These are phyloP conservation scores for Ceratoteleas bidentatus DNA, from an alignment of 1,140 invertebrate genomes.

Conservation along the genomic window DNA sequence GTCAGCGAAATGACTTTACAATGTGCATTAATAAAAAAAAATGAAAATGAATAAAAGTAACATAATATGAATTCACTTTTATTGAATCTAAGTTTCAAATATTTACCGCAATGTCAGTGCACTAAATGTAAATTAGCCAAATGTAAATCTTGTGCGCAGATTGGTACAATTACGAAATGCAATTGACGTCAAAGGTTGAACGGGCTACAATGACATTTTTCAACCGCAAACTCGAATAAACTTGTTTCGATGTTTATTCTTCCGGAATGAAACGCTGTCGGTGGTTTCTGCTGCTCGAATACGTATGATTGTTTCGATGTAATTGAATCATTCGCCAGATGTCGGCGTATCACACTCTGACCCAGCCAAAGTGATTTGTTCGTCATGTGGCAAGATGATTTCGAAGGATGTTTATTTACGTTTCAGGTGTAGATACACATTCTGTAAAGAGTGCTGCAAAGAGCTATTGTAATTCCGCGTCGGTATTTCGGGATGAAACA, in stretches of 20 bases:
- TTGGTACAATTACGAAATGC: too few relatives aligned
- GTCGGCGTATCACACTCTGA: slow-evolving; percentile 13
- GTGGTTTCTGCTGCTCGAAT: slow-evolving; percentile 5
- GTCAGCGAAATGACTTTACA: too few relatives aligned
- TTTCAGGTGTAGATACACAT: slow-evolving; percentile 5
- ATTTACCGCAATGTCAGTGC: too few relatives aligned
- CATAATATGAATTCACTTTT: too few relatives aligned
- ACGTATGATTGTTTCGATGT: slow-evolving; percentile 17
- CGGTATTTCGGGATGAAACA: too few relatives aligned
- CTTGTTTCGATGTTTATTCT: slow-evolving; percentile 21
- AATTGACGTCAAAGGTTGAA: slow-evolving; percentile 1
- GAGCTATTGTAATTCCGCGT: not conserved
- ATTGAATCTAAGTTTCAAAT: too few relatives aligned
- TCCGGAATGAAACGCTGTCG: slow-evolving; percentile 15
- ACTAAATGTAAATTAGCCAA: too few relatives aligned
- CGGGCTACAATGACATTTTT: slow-evolving; percentile 11
- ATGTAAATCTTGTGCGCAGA: too few relatives aligned
- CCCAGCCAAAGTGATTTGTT: slow-evolving; percentile 10
- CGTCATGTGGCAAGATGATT: slow-evolving; percentile 5
- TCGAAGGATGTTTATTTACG: slow-evolving; percentile 13
- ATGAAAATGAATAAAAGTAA: too few relatives aligned
- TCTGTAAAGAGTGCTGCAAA: too few relatives aligned
- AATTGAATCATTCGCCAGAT: slow-evolving; percentile 26
- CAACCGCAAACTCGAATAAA: slow-evolving; percentile 6
- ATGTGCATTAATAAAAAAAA: too few relatives aligned